Percentiles rank a stretch among this genome's conserved stretches.
These are phyloP conservation scores for Edolisoma coerulescens DNA, from an alignment of 2,113 vertebrate genomes.

Conservation along the genomic window DNA sequence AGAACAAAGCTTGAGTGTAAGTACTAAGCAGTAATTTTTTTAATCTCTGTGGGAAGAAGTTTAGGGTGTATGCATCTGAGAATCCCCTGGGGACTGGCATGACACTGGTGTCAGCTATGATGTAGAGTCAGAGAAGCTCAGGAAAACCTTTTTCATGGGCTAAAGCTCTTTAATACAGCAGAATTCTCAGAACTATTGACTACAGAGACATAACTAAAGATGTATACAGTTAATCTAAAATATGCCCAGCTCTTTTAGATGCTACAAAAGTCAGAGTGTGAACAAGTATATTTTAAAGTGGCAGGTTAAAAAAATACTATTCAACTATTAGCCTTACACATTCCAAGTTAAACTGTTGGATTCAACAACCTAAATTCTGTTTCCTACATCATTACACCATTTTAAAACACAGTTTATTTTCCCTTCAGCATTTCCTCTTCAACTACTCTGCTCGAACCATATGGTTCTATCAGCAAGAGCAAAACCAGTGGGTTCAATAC, in stretches of 20 bases:
- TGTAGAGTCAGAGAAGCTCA: neutral
- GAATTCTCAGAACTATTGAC: neutral
- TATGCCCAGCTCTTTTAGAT: neutral
- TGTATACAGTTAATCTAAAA: neutral
- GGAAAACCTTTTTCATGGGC: neutral
- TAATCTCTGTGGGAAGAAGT: constrained; percentile 35
- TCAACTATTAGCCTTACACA: neutral
- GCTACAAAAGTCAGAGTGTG: neutral
- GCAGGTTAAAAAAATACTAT: neutral
- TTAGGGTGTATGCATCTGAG: neutral
- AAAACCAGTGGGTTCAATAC: neutral
- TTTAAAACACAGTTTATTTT: neutral
- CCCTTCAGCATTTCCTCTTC: neutral
- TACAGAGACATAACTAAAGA: neutral
- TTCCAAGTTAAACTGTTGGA: neutral
- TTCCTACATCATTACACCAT: neutral
- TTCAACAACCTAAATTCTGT: neutral
- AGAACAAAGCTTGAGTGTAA: constrained; percentile 42
- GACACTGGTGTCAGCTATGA: neutral
- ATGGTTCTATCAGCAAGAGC: neutral
- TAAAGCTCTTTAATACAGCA: neutral
- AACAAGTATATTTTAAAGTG: constrained; percentile 19
- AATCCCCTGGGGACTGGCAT: neutral
- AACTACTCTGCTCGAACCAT: neutral
- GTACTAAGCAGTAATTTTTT: constrained; percentile 10